Evolutionary conservation across 2,113 vertebrate species (phyloP).

Genomic region (Oophaga pumilio): DNA sequence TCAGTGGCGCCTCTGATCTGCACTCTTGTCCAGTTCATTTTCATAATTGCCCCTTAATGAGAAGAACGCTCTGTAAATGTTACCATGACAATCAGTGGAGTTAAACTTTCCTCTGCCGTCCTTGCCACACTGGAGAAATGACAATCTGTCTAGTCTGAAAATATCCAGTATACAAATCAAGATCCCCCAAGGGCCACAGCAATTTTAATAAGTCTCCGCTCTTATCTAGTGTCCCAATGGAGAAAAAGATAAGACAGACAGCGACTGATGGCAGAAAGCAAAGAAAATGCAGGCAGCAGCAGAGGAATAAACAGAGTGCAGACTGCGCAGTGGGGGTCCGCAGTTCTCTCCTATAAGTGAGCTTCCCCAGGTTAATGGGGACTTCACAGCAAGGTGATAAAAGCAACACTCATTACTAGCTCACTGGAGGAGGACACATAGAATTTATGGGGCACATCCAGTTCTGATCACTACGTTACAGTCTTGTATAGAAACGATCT

Average conservation of each 20-base stretch:
- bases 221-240: constrained; percentile 5
- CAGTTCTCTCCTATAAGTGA: neutral
- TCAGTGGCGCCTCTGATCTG: neutral
- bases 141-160: neutral
- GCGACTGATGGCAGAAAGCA: neutral
- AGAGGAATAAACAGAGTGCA: neutral
- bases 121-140: neutral
- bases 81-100: neutral
- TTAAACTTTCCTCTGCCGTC: neutral
- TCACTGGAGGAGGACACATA: neutral
- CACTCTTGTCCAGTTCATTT: neutral
- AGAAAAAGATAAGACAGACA: neutral
- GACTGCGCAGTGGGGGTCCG: neutral
- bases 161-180: neutral
- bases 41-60: neutral
- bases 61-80: neutral
- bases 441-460: neutral
- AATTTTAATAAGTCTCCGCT: constrained; percentile 19
- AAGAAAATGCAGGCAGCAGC: neutral
- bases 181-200: neutral
- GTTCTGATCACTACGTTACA: neutral
- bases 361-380: neutral
- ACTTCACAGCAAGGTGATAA: neutral
- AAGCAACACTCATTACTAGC: neutral
- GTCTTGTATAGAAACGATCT: no score